These are phyloP conservation scores for Drosophila miranda DNA, from an alignment of 1,140 invertebrate genomes.

Conservation along the genomic window DNA sequence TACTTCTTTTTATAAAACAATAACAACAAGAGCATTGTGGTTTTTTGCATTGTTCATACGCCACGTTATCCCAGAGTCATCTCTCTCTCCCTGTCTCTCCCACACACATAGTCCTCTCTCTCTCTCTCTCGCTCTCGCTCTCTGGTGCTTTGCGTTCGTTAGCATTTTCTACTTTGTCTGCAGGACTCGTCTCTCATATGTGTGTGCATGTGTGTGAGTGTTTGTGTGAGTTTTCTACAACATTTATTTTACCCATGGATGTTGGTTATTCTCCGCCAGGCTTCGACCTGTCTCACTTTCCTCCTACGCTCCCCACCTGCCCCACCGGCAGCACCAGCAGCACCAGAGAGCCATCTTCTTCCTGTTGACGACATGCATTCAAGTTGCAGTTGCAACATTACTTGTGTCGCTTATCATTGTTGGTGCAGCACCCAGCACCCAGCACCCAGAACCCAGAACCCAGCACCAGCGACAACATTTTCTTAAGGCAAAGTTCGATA, in stretches of 20 bases:
- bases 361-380: conserved; percentile 59
- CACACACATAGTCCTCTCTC: not conserved
- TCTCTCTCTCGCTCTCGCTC: conserved; percentile 11
- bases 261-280: conserved; percentile 57
- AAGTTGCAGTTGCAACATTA: conserved; percentile 32
- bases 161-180: conserved; percentile 55
- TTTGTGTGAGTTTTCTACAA: conserved; percentile 59
- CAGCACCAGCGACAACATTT: conserved; percentile 42
- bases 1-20: conserved; percentile 57
- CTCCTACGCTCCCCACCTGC: conserved; percentile 5
- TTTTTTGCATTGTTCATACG: conserved; percentile 73
- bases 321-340: conserved; percentile 6
- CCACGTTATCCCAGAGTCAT: conserved; percentile 56
- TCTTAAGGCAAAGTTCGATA: conserved; percentile 64
- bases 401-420: conserved; percentile 58
- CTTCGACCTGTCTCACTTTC: conserved; percentile 44
- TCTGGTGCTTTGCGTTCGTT: conserved; percentile 37
- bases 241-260: conserved; percentile 70
- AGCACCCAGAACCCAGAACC: not conserved
- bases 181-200: conserved; percentile 40
- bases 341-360: conserved; percentile 7
- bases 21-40: conserved; percentile 72
- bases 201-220: conserved; percentile 7
- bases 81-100: not conserved
- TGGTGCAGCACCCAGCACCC: conserved; percentile 53